Evolutionary conservation across 2,888 invertebrate species (phyloP).

Genomic region (Cheilosia pagana): DNA sequence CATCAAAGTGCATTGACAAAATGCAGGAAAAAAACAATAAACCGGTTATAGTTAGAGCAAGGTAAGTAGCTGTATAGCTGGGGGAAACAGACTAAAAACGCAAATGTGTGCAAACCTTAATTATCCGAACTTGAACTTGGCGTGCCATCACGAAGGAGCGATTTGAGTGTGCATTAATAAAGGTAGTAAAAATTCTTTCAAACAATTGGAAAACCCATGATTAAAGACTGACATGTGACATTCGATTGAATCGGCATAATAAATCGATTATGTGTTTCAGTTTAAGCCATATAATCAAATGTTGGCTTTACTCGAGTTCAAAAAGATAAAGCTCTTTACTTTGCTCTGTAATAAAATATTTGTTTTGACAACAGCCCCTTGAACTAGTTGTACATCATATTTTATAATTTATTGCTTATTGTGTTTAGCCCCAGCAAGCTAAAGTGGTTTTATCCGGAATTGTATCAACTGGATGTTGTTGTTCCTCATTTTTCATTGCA

Average conservation of each 20-base stretch:
- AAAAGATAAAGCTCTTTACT: slow-evolving; percentile 10
- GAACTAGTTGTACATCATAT: neutral
- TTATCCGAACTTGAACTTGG: slow-evolving; percentile 5
- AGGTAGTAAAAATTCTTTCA: neutral
- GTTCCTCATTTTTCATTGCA: neutral
- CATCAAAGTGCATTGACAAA: neutral
- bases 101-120: neutral
- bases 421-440: neutral
- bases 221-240: slow-evolving; percentile 1
- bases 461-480: neutral
- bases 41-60: neutral
- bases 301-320: neutral
- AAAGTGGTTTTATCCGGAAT: neutral
- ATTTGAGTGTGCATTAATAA: neutral
- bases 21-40: neutral
- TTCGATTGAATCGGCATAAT: neutral
- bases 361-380: neutral
- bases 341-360: neutral
- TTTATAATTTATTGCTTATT: slow-evolving; percentile 1
- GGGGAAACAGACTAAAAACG: neutral
- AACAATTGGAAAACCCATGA: neutral
- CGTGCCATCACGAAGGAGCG: slow-evolving; percentile 3
- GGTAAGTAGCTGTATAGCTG: neutral
- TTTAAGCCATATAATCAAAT: neutral
- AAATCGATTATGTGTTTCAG: slow-evolving; percentile 22